Conservation (phyloP, 2,797 vertebrate species). For the Hemitrygon akajei region DNA sequence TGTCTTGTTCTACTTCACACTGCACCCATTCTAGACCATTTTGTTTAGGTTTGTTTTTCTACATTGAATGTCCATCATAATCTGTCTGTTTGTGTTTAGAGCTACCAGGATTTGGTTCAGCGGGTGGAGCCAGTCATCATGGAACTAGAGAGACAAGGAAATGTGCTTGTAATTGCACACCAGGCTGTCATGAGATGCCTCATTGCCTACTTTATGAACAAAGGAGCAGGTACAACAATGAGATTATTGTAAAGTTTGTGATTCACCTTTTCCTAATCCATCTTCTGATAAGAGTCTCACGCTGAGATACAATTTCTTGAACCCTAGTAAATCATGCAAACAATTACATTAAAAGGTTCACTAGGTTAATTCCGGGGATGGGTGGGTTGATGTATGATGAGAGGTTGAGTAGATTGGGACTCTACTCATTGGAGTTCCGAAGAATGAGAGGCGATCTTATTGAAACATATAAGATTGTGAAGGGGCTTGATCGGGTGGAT, state of each 20-base stretch:
- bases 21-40: background rate
- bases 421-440: too few relatives aligned
- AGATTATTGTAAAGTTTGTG: background rate
- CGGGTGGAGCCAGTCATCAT: slow-evolving; percentile 92
- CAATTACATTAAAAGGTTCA: too few relatives aligned
- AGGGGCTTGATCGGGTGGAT: too few relatives aligned
- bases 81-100: slow-evolving; percentile 55
- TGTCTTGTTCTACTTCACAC: background rate
- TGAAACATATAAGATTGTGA: too few relatives aligned
- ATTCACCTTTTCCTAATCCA: background rate
- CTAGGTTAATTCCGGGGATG: too few relatives aligned
- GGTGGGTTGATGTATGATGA: too few relatives aligned
- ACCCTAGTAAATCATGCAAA: too few relatives aligned
- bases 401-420: too few relatives aligned
- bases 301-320: background rate
- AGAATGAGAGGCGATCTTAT: too few relatives aligned
- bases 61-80: background rate
- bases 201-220: slow-evolving; percentile 92
- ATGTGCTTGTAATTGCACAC: slow-evolving; percentile 85
- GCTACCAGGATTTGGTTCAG: slow-evolving; percentile 93
- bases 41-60: slow-evolving; percentile 35
- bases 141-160: slow-evolving; percentile 90
- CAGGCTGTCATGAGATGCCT: slow-evolving; percentile 97
- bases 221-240: slow-evolving; percentile 76
- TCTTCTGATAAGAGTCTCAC: background rate